These are phyloP conservation scores for Periophthalmus modestus DNA, from an alignment of 2,113 vertebrate genomes.

Conservation along the genomic window DNA sequence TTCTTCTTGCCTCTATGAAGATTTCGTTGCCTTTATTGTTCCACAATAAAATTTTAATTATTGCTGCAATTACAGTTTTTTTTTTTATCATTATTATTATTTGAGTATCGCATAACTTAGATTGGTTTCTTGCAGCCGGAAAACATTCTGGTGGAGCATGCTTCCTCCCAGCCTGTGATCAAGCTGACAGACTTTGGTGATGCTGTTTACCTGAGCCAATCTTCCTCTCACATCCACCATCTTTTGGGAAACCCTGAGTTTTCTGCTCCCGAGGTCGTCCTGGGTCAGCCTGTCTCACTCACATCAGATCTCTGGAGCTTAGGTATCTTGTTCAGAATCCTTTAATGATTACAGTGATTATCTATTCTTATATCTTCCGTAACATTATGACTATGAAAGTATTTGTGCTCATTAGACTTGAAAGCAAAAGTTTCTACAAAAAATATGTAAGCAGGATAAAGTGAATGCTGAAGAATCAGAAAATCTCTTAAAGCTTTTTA, in stretches of 20 bases:
- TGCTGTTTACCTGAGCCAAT: conserved; percentile 84
- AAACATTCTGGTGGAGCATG: conserved; percentile 94
- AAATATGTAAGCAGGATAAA: too few relatives aligned
- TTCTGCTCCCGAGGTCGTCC: conserved; percentile 95
- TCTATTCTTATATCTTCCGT: not conserved
- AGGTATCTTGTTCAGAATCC: conserved; percentile 58
- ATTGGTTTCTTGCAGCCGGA: conserved; percentile 82
- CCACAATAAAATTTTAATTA: too few relatives aligned
- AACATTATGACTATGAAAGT: not conserved
- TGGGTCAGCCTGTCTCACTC: conserved; percentile 91
- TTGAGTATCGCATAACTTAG: not conserved
- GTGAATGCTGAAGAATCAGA: too few relatives aligned
- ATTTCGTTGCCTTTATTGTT: too few relatives aligned
- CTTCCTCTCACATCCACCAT: conserved; percentile 86
- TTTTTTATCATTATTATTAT: not conserved
- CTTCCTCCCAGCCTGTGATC: conserved; percentile 86
- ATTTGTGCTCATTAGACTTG: too few relatives aligned
- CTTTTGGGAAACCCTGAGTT: conserved; percentile 96
- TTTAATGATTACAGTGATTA: not conserved
- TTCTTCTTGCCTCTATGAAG: too few relatives aligned
- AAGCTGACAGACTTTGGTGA: conserved; percentile 96
- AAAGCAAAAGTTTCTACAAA: too few relatives aligned
- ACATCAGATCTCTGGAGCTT: conserved; percentile 95
- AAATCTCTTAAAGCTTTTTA: too few relatives aligned
- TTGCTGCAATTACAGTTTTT: not conserved